Evolutionary conservation across 23 tunicate genomes (phyloP), one percentile per base, ranked within the genome.

Genomic region (Diplosoma virens): DNA sequence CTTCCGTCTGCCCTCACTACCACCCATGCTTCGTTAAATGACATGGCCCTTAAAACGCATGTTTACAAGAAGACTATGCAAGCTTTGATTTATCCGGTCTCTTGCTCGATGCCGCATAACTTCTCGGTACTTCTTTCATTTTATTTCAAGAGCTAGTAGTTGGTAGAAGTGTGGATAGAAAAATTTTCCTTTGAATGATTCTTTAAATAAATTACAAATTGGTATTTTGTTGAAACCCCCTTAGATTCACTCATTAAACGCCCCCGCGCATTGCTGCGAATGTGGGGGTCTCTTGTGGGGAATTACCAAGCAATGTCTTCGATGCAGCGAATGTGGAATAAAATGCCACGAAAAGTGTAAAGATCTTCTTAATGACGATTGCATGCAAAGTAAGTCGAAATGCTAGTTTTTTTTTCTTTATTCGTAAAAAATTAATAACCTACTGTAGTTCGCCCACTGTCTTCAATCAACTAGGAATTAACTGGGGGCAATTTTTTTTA

Each of bases 21-120:
- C 18, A 88, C 98, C 16, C 84, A 86, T 6, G 93, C 93, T 25
- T 85, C 93, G 1, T 54, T 93, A 20, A 86, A 81, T 27, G 89
- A 93, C 63, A 82, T 28, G n/a, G 87, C 90, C 45, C 41, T 93
- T 31, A 93, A 93, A 78, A 73, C 71, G 60, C 98, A 93, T 78
- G 98, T 93, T 30, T 93, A 93, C 78, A 87, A 76, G 81, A 93
- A 93, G 63, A 82, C 95, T 32, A 59, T 93, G 32, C 98, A 93
- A 59, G 98, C 98, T 0, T 50, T 87, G 22, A 69, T 93, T 0
- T 93, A 93, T 73, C 98, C 98, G 0, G 82, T 93, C 11, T 86
- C 94, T 22, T 77, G 73, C 18, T 82, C 95, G 2, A 87, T 89
- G 3, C 98, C 98, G 9, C 98, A 93, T 48, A 71, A 78, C 3